Base-by-base conservation (phyloP, 2,113 vertebrate genomes). In the Ophiodon elongatus region DNA sequence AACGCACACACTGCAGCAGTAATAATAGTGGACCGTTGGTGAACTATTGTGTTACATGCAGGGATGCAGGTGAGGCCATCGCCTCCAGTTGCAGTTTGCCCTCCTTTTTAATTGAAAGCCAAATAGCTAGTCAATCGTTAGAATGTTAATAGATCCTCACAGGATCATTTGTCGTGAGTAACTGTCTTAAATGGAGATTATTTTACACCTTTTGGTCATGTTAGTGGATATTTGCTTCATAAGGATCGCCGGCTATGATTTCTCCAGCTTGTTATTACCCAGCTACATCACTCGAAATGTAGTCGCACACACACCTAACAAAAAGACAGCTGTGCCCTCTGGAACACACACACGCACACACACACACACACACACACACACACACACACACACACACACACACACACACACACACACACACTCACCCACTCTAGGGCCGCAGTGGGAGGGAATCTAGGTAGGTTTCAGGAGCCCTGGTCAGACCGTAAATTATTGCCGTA, bases 241-340 rank as follows among this genome's bases (percentile, higher is more conserved):
- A 84, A 88, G 86, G 75, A 87, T 88, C 62, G 76, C 67, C 71
- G 63, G 80, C 88, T 88, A 56, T 39, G 50, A 76, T 88, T 87
- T 87, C 84, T 87, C 59, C 43, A 43, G 78, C 86, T 86, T 86
- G 85, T 92, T 92, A 85, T 89, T 88, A 80, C 45, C 45, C 76
- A 56, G 70, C 82, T 72, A 67, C 73, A 81, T 84, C 76, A 79
- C 70, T 70, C 41, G 25, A 80, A 85, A 83, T 82, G 59, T 76
- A 70, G 62, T 85, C 76, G 82, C 60, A 88, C 60, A 21, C 63
- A 21, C 63, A 41, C 54, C 54, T 25, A 54, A 83, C 23, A 80
- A 74, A 87, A 85, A 79, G 80, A 78, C 83, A 91, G 75, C 87
- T 79, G 73, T 83, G 76, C 52, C 74, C 69, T 79, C 63, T 72